Evolutionary conservation across 2,888 invertebrate genomes (phyloP).

Genomic region (Ecliptopera silaceata): DNA sequence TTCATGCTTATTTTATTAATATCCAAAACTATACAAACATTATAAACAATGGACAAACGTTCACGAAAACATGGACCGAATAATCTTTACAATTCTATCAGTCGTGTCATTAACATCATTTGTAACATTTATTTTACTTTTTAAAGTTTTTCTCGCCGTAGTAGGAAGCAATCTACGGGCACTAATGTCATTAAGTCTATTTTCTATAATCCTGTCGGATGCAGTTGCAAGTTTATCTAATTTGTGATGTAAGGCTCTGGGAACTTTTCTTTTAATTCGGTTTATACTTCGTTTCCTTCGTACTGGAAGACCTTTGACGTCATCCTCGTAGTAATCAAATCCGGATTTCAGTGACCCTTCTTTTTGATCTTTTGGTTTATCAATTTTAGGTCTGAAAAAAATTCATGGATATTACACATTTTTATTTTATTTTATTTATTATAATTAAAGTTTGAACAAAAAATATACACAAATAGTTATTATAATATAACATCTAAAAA

Average conservation of each 20-base stretch:
- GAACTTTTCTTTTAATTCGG: constrained; percentile 7
- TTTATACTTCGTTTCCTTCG: constrained; percentile 50
- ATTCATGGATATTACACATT: too few relatives aligned
- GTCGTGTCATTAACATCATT: constrained; percentile 16
- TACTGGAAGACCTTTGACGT: constrained; percentile 61
- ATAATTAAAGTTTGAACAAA: too few relatives aligned
- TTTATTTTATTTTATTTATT: too few relatives aligned
- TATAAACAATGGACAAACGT: constrained; percentile 7
- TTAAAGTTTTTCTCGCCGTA: neutral
- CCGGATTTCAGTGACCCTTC: constrained; percentile 32
- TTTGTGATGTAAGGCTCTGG: constrained; percentile 16
- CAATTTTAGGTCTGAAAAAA: constrained; percentile 13
- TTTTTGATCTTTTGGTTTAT: neutral
- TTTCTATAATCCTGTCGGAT: constrained; percentile 14
- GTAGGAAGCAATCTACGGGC: constrained; percentile 26
- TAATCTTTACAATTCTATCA: constrained; percentile 16
- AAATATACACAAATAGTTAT: too few relatives aligned
- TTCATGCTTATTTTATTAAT: constrained; percentile 3
- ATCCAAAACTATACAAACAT: neutral
- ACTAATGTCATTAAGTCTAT: constrained; percentile 22
- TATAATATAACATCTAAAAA: too few relatives aligned
- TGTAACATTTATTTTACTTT: constrained; percentile 12
- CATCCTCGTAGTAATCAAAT: constrained; percentile 65
- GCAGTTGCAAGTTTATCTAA: neutral
- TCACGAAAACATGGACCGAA: constrained; percentile 26